Evolutionary conservation across 2,888 invertebrate species (phyloP).

Genomic region (Thecocarcelia acutangulata): DNA sequence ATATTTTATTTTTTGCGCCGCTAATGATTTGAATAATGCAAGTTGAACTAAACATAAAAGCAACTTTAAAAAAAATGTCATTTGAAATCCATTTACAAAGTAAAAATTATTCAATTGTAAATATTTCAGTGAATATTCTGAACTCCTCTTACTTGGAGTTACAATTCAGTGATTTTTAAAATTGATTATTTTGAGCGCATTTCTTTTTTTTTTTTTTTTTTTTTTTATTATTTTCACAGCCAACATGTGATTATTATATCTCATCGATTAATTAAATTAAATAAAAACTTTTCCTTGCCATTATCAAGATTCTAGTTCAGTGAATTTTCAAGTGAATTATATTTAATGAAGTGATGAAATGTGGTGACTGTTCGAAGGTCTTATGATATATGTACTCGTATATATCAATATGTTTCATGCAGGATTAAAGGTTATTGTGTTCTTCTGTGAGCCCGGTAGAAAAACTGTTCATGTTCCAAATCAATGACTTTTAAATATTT

Average conservation of each 20-base stretch:
- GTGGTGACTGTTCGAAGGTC: conserved; percentile 5
- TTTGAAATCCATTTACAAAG: not conserved
- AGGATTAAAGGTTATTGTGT: not conserved
- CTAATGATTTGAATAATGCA: not conserved
- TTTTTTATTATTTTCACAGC: not conserved
- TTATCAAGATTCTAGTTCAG: conserved; percentile 48
- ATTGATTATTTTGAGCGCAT: conserved; percentile 3
- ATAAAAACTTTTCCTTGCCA: conserved; percentile 9
- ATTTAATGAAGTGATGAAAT: conserved; percentile 39
- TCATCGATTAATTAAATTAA: conserved; percentile 38
- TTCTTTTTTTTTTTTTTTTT: conserved; percentile 8
- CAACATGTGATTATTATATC: not conserved
- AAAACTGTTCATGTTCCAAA: conserved; percentile 36
- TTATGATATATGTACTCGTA: not conserved
- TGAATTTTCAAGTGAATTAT: conserved; percentile 53
- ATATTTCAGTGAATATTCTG: conserved; percentile 35
- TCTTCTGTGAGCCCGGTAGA: conserved; percentile 28
- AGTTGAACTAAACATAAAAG: conserved; percentile 2
- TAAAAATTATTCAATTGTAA: conserved; percentile 33
- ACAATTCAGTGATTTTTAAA: conserved; percentile 58
- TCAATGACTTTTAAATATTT: conserved; percentile 29
- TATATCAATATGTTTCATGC: not conserved
- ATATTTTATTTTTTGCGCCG: not conserved
- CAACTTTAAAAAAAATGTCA: not conserved
- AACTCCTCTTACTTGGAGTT: conserved; percentile 45